These are phyloP conservation scores for Microhierax caerulescens DNA, from an alignment of 2,797 vertebrate species.

Conservation along the genomic window DNA sequence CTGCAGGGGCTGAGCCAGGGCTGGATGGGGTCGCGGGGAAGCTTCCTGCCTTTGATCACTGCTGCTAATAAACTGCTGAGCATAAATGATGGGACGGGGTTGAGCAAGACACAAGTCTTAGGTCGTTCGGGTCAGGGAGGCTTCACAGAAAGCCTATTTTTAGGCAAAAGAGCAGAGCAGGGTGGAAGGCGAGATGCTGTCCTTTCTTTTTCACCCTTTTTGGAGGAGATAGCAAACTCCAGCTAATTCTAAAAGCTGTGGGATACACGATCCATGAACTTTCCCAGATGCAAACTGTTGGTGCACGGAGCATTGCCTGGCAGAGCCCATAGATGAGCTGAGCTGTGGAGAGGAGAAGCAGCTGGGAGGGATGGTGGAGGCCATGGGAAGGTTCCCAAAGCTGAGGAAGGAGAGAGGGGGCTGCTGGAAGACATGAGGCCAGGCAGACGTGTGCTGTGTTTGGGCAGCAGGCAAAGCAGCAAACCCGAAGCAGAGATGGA, in stretches of 20 bases:
- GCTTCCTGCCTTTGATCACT: neutral
- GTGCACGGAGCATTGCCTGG: accelerated
- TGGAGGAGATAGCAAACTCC: neutral
- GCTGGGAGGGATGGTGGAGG: neutral
- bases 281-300: neutral
- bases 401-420: neutral
- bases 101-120: neutral
- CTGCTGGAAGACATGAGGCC: neutral
- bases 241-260: neutral
- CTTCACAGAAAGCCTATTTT: neutral
- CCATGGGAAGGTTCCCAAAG: neutral
- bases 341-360: accelerated
- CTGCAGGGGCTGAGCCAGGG: neutral
- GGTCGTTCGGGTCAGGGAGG: neutral
- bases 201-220: neutral
- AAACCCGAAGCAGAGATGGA: neutral
- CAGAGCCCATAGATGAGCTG: neutral
- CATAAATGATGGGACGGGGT: neutral
- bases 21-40: neutral
- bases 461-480: neutral
- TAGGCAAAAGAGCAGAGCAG: neutral
- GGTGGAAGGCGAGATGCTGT: neutral
- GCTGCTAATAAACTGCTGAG: neutral
- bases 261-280: neutral
- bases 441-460: accelerated